These are phyloP conservation scores for Rhinichthys klamathensis DNA, from an alignment of 2,113 vertebrate species.

Conservation along the genomic window DNA sequence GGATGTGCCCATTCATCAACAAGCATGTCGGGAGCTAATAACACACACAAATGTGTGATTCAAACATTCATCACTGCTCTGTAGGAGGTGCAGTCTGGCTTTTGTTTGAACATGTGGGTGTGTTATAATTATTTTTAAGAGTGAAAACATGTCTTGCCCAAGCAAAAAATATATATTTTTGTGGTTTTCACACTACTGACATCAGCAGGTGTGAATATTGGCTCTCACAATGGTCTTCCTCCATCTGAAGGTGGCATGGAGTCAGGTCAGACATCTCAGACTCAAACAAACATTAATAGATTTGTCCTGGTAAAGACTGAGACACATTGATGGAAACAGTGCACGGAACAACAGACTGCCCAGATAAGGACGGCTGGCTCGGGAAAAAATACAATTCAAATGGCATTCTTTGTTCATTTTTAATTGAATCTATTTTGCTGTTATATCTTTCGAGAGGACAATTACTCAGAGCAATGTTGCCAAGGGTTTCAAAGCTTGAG, in stretches of 20 bases:
- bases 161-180: neutral
- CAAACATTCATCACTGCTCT: constrained; percentile 73
- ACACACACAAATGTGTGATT: constrained; percentile 74
- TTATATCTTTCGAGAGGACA: constrained; percentile 49
- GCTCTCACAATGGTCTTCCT: constrained; percentile 25
- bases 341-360: constrained; percentile 21
- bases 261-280: constrained; percentile 10
- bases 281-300: constrained; percentile 37
- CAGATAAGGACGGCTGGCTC: constrained; percentile 50
- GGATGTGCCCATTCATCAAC: constrained; percentile 66
- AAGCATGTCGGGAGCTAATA: constrained; percentile 71
- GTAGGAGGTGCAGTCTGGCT: constrained; percentile 54
- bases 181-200: constrained; percentile 11
- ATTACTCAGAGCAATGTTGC: constrained; percentile 59
- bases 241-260: constrained; percentile 21
- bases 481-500: constrained; percentile 60
- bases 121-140: constrained; percentile 29
- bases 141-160: constrained; percentile 52
- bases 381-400: constrained; percentile 64
- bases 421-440: constrained; percentile 57
- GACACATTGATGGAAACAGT: constrained; percentile 43
- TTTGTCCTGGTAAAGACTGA: constrained; percentile 40
- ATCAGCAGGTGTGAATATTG: constrained; percentile 22
- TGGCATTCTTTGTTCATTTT: constrained; percentile 46
- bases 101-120: constrained; percentile 40